These are phyloP conservation scores for Lobophora halterata DNA, from an alignment of 2,888 invertebrate genomes.

Conservation along the genomic window DNA sequence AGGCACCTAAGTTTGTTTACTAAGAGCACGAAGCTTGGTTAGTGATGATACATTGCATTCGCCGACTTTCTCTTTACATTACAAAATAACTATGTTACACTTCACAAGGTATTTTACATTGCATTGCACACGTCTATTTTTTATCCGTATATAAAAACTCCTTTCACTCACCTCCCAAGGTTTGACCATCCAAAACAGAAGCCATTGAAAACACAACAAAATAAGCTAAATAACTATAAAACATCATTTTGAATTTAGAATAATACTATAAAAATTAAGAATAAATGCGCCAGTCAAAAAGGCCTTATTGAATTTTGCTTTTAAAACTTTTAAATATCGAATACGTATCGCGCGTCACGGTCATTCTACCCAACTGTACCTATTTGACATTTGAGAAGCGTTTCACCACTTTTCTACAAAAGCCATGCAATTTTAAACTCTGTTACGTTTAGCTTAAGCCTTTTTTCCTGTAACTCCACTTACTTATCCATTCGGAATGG, in stretches of 20 bases:
- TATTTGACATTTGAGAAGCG: conserved; percentile 34
- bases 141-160: conserved; percentile 40
- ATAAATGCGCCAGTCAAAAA: conserved; percentile 2
- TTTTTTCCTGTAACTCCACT: conserved; percentile 10
- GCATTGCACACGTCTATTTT: conserved; percentile 5
- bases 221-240: conserved; percentile 40
- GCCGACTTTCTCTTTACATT: conserved; percentile 32
- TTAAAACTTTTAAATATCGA: conserved; percentile 24
- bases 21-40: conserved; percentile 11
- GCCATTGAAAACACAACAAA: conserved; percentile 46
- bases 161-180: conserved; percentile 76
- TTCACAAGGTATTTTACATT: background rate
- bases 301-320: conserved; percentile 4
- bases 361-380: conserved; percentile 43
- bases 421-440: conserved; percentile 21
- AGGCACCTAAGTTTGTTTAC: too few relatives aligned
- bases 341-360: conserved; percentile 27
- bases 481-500: conserved; percentile 8
- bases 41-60: conserved; percentile 11
- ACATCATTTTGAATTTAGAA: conserved; percentile 42
- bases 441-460: accelerated
- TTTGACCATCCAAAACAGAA: conserved; percentile 58
- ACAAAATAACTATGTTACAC: conserved; percentile 10
- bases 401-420: conserved; percentile 19
- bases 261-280: conserved; percentile 20